These are phyloP conservation scores for Sarcophaga subvicina DNA, from an alignment of 2,888 invertebrate genomes.

Conservation along the genomic window DNA sequence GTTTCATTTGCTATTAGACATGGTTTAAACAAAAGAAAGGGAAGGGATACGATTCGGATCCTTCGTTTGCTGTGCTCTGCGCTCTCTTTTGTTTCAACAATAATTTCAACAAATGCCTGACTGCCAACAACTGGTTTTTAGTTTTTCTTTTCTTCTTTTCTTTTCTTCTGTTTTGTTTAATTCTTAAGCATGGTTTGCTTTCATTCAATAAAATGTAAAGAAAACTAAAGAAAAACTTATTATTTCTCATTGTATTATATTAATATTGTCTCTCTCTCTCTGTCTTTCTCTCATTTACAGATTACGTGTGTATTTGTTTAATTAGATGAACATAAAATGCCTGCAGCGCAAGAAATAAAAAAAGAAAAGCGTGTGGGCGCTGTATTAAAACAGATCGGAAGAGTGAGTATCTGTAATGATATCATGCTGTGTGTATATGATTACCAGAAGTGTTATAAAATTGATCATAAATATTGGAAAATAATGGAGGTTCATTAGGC, in stretches of 20 bases:
- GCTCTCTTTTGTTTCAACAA: conserved; percentile 11
- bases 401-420: too few species aligned
- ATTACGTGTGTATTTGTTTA: conserved; percentile 32
- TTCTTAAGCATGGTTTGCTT: too few species aligned
- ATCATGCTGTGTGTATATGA: too few species aligned
- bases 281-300: not conserved
- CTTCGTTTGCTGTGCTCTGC: not conserved
- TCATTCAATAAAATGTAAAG: too few species aligned
- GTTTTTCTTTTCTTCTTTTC: conserved; percentile 6
- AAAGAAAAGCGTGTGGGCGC: not conserved
- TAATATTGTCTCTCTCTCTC: not conserved
- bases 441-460: conserved; percentile 14
- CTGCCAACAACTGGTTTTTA: conserved; percentile 40
- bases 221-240: too few species aligned
- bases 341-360: not conserved
- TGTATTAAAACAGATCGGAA: too few species aligned
- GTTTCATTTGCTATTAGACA: conserved; percentile 41
- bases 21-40: conserved; percentile 46
- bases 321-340: conserved; percentile 42
- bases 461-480: conserved; percentile 1
- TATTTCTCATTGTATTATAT: too few species aligned
- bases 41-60: not conserved
- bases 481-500: not conserved
- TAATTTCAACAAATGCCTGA: too few species aligned
- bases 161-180: not conserved